Evolutionary conservation across 2,888 invertebrate species (phyloP).

Genomic region (Drosophila flavopinicola): DNA sequence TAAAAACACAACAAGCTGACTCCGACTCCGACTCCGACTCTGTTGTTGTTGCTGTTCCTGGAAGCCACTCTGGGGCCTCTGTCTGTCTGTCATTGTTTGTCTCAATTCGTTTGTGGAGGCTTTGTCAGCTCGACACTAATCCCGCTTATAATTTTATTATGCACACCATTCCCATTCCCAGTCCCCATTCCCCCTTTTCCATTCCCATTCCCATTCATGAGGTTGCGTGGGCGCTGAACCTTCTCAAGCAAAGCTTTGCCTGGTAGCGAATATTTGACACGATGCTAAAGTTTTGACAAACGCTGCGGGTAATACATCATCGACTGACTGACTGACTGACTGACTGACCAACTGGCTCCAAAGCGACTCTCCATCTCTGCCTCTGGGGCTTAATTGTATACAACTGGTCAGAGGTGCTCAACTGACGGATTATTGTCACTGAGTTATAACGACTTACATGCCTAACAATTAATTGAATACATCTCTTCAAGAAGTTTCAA

Average conservation of each 20-base stretch:
- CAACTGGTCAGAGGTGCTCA: slow-evolving; percentile 11
- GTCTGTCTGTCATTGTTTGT: slow-evolving; percentile 76
- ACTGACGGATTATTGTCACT: slow-evolving; percentile 23
- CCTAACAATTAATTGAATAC: slow-evolving; percentile 41
- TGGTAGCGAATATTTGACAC: slow-evolving; percentile 72
- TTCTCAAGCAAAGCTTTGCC: not conserved
- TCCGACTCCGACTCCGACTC: not conserved
- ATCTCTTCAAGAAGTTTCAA: slow-evolving; percentile 1
- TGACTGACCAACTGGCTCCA: slow-evolving; percentile 4
- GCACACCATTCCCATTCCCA: slow-evolving; percentile 27
- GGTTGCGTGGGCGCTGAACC: too few species aligned
- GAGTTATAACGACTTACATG: slow-evolving; percentile 10
- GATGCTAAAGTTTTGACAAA: slow-evolving; percentile 56
- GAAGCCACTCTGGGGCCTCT: slow-evolving; percentile 60
- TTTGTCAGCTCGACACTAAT: slow-evolving; percentile 72
- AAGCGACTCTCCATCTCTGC: slow-evolving; percentile 37
- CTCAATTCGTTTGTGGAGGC: slow-evolving; percentile 62
- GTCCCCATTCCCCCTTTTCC: not conserved
- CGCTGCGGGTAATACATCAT: slow-evolving; percentile 68
- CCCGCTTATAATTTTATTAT: slow-evolving; percentile 78
- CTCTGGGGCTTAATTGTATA: slow-evolving; percentile 50
- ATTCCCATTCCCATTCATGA: too few species aligned
- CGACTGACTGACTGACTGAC: slow-evolving; percentile 27
- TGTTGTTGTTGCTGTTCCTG: slow-evolving; percentile 45
- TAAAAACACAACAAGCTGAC: slow-evolving; percentile 7